Base-by-base conservation (phyloP, 2,113 vertebrate genomes). In the Pachycephala philippinensis region DNA sequence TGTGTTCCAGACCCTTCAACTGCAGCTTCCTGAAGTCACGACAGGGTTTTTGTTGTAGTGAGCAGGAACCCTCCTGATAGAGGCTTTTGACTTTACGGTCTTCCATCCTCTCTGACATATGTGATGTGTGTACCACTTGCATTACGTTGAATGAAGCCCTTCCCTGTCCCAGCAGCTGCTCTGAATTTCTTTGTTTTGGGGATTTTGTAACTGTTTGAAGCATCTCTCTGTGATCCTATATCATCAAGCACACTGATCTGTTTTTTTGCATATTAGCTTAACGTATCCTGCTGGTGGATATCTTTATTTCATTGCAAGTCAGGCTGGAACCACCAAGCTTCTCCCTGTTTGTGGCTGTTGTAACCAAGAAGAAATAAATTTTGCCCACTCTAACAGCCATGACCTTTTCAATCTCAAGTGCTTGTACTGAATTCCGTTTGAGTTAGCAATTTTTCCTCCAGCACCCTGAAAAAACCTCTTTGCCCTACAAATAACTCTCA, bases 401-500 rank as follows among this genome's bases (percentile, higher is more conserved):
- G 84, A 87, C 91, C 87, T 96, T 97, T 96, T 94, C 89, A 81
- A 35, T 93, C 87, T 84, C 56, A 39, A 84, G 76, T 61, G 35
- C 68, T 92, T 66, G 50, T n/a, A 33, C 42, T 63, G 87, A 91
- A 91, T 95, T 89, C 91, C 64, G 63, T 93, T 85, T 77, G 39
- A 94, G 68, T 39, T 75, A 56, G 52, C 42, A 44, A 44, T 84
- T 70, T 74, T 50, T 92, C 60, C 75, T 91, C 52, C 54, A 74
- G 64, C 59, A 84, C 35, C 57, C 59, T 65, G 54, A 22, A 88
- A 80, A 66, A 77, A 44, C 21, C 11, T 70, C 68, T 82, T 74
- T 80, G 84, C 64, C 87, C 72, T 97, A 74, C 72, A 70, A 74
- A 76, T 81, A 91, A 89, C 76, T 90, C 85, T 27, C 49, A 47